These are phyloP conservation scores for Suricata suricatta DNA, from an alignment of 2,113 vertebrate genomes.

Conservation along the genomic window DNA sequence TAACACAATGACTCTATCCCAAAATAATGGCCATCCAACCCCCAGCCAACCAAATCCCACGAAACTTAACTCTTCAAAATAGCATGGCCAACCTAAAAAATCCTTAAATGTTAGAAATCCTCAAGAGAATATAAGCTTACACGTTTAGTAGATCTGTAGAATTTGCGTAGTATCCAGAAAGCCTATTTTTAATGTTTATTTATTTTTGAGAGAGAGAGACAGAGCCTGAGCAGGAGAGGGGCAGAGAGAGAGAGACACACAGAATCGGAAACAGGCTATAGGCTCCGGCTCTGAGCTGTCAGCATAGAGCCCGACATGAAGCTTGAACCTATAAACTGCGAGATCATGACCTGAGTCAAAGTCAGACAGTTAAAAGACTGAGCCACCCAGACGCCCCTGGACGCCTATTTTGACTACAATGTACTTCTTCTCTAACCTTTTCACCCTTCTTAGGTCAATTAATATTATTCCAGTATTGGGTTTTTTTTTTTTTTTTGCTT, in stretches of 20 bases:
- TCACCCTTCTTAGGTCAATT: not conserved
- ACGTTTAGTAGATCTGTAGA: not conserved
- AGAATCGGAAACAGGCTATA: too few relatives aligned
- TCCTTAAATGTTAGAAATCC: not conserved
- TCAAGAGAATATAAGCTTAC: not conserved
- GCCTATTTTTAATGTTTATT: too few relatives aligned
- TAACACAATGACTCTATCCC: not conserved
- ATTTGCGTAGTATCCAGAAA: not conserved
- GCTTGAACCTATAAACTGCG: too few relatives aligned
- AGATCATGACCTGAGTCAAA: too few relatives aligned
- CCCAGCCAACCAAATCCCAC: not conserved
- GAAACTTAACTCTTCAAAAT: not conserved
- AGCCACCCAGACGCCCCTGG: too few relatives aligned
- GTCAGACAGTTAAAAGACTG: too few relatives aligned
- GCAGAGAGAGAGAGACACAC: too few relatives aligned
- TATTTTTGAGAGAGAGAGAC: too few relatives aligned
- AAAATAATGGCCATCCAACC: not conserved
- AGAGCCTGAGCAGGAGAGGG: too few relatives aligned
- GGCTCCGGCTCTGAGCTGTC: too few relatives aligned
- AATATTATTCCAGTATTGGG: not conserved
- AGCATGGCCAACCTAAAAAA: not conserved
- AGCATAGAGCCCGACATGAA: too few relatives aligned
- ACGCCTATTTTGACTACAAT: not conserved
- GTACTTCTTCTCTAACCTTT: not conserved
- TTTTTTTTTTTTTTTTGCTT: not conserved